phyloP scores from a whole-genome alignment of 2,797 vertebrate genomes.

The Coilia nasus region DNA sequence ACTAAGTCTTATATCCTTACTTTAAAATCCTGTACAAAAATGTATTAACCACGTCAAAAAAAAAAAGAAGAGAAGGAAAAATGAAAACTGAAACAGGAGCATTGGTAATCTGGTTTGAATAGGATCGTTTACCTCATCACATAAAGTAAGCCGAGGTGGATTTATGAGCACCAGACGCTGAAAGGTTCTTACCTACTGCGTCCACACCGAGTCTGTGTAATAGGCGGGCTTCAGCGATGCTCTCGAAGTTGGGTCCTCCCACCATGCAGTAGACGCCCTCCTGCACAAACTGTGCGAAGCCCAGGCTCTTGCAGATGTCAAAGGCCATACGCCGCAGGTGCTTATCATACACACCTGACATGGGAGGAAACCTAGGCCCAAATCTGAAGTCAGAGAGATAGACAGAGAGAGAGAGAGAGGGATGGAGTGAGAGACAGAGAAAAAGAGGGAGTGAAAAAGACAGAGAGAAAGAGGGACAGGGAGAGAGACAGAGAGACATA shows the following conservation, averaged over 20 bases:
- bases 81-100: neutral
- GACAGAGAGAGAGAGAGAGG: too few relatives aligned
- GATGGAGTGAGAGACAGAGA: too few relatives aligned
- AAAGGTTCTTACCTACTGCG: conserved; percentile 74
- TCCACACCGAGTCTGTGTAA: conserved; percentile 79
- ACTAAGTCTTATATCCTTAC: neutral
- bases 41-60: neutral
- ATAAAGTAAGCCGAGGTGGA: neutral
- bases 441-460: too few relatives aligned
- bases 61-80: neutral
- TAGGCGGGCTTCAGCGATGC: conserved; percentile 77
- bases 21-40: neutral
- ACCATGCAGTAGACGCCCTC: conserved; percentile 86
- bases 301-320: conserved; percentile 73
- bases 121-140: neutral
- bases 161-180: neutral
- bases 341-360: conserved; percentile 80
- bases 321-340: conserved; percentile 68
- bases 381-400: conserved; percentile 66
- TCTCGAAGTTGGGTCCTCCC: conserved; percentile 83
- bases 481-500: too few relatives aligned
- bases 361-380: conserved; percentile 81
- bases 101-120: neutral
- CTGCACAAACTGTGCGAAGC: conserved; percentile 63
- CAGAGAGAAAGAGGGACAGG: too few relatives aligned